phyloP scores from a whole-genome alignment of 2,797 vertebrate genomes.

The Chaetodon trifasciatus region DNA sequence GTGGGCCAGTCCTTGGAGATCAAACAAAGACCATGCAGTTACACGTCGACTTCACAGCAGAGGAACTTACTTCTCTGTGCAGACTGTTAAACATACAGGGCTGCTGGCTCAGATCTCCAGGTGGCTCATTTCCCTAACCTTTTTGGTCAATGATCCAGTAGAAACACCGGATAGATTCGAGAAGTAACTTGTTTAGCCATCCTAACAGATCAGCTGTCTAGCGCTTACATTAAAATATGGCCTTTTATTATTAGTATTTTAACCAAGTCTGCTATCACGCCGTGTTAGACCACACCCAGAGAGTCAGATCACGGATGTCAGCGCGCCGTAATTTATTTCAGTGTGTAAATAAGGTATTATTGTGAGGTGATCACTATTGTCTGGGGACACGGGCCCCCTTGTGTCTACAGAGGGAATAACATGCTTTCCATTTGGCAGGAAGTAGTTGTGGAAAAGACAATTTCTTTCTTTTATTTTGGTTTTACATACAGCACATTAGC shows the following conservation, averaged over 20 bases:
- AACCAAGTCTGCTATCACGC: neutral
- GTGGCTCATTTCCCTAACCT: neutral
- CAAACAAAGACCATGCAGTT: conserved; percentile 66
- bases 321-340: neutral
- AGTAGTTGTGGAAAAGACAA: conserved; percentile 43
- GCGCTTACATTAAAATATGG: conserved; percentile 6
- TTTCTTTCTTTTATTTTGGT: conserved; percentile 76
- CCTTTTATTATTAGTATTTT: rapidly evolving
- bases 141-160: conserved; percentile 6
- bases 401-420: conserved; percentile 62
- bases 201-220: conserved; percentile 2
- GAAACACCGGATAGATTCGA: conserved; percentile 16
- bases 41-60: conserved; percentile 33
- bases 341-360: conserved; percentile 42
- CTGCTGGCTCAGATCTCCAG: neutral
- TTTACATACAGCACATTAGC: conserved; percentile 70
- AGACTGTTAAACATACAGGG: neutral
- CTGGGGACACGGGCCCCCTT: conserved; percentile 59
- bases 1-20: conserved; percentile 58
- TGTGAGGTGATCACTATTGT: conserved; percentile 49
- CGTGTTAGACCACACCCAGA: neutral
- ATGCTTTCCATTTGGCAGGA: conserved; percentile 21
- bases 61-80: conserved; percentile 24
- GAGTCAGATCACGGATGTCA: neutral
- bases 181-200: conserved; percentile 5